These are phyloP conservation scores for Atta colombica DNA, from an alignment of 1,140 invertebrate genomes.

Conservation along the genomic window DNA sequence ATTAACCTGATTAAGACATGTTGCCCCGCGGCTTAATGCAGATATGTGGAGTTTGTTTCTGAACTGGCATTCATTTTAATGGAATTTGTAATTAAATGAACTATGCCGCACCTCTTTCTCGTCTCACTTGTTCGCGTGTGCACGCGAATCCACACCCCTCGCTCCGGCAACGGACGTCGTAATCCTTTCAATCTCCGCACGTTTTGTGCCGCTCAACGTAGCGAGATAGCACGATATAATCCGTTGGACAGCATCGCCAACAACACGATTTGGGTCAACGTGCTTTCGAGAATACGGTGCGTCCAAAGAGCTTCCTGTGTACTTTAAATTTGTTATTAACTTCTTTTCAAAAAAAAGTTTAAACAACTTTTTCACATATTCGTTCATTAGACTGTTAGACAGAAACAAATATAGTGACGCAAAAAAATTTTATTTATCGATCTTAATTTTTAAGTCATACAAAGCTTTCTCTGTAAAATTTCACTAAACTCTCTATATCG, in stretches of 20 bases:
- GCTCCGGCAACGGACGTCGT: background rate
- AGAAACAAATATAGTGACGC: background rate
- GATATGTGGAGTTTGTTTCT: slow-evolving; percentile 87
- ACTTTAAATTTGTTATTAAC: background rate
- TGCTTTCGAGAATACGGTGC: background rate
- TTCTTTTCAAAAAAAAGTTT: background rate
- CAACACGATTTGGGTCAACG: slow-evolving; percentile 41
- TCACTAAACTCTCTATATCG: background rate
- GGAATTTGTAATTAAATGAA: slow-evolving; percentile 86
- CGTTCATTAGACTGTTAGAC: background rate
- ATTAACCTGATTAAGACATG: slow-evolving; percentile 87
- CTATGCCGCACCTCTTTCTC: slow-evolving; percentile 79
- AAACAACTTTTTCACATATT: background rate
- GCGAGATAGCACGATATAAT: background rate
- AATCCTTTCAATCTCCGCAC: slow-evolving; percentile 56
- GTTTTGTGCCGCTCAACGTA: slow-evolving; percentile 6
- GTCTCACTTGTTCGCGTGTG: slow-evolving; percentile 60
- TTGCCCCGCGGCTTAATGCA: slow-evolving; percentile 85
- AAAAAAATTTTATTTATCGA: background rate
- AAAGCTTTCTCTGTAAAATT: background rate
- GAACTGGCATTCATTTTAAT: slow-evolving; percentile 87
- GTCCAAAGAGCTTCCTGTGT: background rate
- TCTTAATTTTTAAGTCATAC: background rate
- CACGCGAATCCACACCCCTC: slow-evolving; percentile 27
- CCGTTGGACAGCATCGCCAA: background rate